Evolutionary conservation across 2,888 invertebrate genomes (phyloP).

Genomic region (Epinotia demarniana): DNA sequence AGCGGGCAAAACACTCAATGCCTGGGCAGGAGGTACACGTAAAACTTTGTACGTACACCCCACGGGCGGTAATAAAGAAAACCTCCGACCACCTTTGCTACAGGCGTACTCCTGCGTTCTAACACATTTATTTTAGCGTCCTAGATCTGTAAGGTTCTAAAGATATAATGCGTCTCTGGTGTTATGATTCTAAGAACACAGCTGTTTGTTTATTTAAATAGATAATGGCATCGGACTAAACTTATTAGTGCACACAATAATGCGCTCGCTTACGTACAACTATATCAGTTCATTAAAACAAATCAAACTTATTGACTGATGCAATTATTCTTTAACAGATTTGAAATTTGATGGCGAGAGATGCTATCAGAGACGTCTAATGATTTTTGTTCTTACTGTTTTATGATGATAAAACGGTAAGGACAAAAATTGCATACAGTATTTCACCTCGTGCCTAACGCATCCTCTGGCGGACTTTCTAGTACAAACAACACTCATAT

Average conservation of each 20-base stretch:
- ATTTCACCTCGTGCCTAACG: neutral
- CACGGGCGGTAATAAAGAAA: neutral
- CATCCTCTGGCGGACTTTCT: neutral
- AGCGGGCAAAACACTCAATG: neutral
- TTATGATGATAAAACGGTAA: neutral
- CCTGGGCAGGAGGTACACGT: neutral
- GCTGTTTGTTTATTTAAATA: neutral
- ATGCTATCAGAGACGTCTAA: too few species aligned
- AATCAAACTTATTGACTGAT: neutral
- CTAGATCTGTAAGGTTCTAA: too few species aligned
- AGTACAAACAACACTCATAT: too few species aligned
- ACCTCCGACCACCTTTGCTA: too few species aligned
- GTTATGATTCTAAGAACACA: neutral
- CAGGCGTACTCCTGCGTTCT: too few species aligned
- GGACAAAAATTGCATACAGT: neutral
- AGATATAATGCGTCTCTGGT: neutral
- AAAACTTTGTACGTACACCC: neutral
- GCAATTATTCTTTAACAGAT: neutral
- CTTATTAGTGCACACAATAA: constrained; percentile 3
- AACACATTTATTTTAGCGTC: too few species aligned
- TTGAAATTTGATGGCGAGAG: neutral
- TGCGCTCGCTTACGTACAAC: neutral
- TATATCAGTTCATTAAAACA: neutral
- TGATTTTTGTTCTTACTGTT: too few species aligned
- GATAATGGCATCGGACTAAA: neutral